Percentiles rank a stretch among this genome's conserved stretches.
These are phyloP conservation scores for Ophonus ardosiacus DNA, from an alignment of 2,888 invertebrate species.

Conservation along the genomic window DNA sequence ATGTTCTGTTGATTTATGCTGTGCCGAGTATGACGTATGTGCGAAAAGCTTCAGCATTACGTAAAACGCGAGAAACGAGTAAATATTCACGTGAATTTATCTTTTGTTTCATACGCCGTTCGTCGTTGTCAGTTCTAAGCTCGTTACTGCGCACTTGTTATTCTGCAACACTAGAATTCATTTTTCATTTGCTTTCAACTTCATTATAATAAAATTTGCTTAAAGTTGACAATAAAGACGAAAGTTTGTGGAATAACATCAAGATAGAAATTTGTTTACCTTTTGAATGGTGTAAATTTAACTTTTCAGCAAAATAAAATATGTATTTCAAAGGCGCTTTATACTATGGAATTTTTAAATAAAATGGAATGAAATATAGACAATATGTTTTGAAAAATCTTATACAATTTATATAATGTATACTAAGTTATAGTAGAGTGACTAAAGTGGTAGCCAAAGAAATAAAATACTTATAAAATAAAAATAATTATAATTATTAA, in stretches of 20 bases:
- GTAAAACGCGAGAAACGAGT: not conserved
- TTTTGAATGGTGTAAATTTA: not conserved
- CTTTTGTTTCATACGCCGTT: slow-evolving; percentile 5
- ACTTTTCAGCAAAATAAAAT: not conserved
- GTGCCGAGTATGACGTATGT: slow-evolving; percentile 20
- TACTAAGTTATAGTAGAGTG: no score
- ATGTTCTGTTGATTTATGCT: slow-evolving; percentile 22
- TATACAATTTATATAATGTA: no score
- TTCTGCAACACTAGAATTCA: not conserved
- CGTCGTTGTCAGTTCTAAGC: slow-evolving; percentile 2
- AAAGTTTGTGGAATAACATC: not conserved
- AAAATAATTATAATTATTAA: no score
- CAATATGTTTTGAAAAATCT: no score
- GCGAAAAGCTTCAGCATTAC: not conserved
- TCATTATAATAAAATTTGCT: slow-evolving; percentile 38
- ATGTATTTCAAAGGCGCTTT: no score
- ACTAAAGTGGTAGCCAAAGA: no score
- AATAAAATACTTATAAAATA: no score
- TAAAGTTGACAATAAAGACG: slow-evolving; percentile 19
- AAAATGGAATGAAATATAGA: no score
- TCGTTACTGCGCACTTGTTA: not conserved
- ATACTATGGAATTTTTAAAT: no score
- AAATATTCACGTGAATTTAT: slow-evolving; percentile 28
- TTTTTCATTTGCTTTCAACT: slow-evolving; percentile 4
- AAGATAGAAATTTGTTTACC: not conserved